Evolutionary conservation across 2,113 vertebrate species (phyloP).

Genomic region (Pogonocichla stellata): DNA sequence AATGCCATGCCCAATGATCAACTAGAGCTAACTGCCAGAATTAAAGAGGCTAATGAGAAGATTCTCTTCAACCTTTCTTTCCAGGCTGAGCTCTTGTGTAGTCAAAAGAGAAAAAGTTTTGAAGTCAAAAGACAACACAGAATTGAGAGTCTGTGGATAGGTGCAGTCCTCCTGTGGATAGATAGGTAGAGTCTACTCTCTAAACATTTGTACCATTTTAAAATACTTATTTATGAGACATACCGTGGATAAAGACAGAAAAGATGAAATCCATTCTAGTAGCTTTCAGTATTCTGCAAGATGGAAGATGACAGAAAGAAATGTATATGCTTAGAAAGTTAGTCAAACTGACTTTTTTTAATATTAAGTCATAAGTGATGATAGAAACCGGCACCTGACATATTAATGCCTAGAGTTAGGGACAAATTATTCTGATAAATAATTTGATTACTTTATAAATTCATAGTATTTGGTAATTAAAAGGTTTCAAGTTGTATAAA

Average conservation of each 20-base stretch:
- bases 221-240: background rate
- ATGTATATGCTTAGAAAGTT: background rate
- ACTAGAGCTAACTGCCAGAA: background rate
- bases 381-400: background rate
- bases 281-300: background rate
- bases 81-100: background rate
- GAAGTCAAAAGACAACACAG: background rate
- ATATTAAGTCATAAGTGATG: background rate
- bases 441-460: conserved; percentile 63
- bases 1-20: background rate
- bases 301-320: background rate
- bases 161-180: background rate
- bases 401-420: conserved; percentile 9
- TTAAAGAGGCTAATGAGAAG: background rate
- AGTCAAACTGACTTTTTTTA: background rate
- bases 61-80: background rate
- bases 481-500: conserved; percentile 34
- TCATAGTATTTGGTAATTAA: conserved; percentile 45
- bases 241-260: background rate
- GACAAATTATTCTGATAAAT: conserved; percentile 38
- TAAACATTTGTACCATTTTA: rapidly evolving
- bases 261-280: background rate
- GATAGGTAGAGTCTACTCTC: background rate
- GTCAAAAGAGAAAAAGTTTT: background rate
- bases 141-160: background rate